A percentile compares a stretch with the other conserved stretches of the same genome.
These are phyloP conservation scores for Tetrax tetrax DNA, from an alignment of 2,113 vertebrate genomes.

Conservation along the genomic window DNA sequence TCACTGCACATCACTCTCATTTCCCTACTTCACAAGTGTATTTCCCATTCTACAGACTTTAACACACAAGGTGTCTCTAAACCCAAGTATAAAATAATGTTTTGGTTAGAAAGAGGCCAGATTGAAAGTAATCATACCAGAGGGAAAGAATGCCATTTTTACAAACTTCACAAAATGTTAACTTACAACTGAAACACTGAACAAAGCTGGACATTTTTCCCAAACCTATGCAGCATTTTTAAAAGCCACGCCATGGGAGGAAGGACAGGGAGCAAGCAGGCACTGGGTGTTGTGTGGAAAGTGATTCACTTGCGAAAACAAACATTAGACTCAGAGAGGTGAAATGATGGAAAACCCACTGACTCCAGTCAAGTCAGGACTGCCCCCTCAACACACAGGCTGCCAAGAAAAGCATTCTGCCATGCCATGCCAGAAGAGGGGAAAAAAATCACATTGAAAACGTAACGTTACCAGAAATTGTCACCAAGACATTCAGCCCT, in stretches of 20 bases:
- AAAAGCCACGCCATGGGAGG: not conserved
- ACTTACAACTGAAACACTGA: not conserved
- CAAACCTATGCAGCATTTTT: not conserved
- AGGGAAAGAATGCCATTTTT: not conserved
- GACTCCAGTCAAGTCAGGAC: not conserved
- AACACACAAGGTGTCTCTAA: not conserved
- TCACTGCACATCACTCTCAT: not conserved
- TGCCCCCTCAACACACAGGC: not conserved
- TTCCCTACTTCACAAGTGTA: not conserved
- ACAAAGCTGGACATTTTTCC: not conserved
- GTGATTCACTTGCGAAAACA: slow-evolving; percentile 12
- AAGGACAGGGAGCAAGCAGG: not conserved
- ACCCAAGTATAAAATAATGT: not conserved
- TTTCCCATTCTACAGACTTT: not conserved
- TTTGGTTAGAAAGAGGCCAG: not conserved
- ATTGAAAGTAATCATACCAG: not conserved
- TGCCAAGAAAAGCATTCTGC: not conserved
- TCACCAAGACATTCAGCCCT: slow-evolving; percentile 96
- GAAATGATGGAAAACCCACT: slow-evolving; percentile 34
- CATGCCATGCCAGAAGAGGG: not conserved
- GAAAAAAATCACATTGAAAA: not conserved
- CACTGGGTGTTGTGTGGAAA: not conserved
- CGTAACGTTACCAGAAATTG: slow-evolving; percentile 89
- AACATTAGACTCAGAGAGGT: not conserved
- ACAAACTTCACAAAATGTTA: not conserved